A percentile compares a stretch with the other conserved stretches of the same genome.
These are phyloP conservation scores for Columba janthina DNA, from an alignment of 2,113 vertebrate species.

Conservation along the genomic window DNA sequence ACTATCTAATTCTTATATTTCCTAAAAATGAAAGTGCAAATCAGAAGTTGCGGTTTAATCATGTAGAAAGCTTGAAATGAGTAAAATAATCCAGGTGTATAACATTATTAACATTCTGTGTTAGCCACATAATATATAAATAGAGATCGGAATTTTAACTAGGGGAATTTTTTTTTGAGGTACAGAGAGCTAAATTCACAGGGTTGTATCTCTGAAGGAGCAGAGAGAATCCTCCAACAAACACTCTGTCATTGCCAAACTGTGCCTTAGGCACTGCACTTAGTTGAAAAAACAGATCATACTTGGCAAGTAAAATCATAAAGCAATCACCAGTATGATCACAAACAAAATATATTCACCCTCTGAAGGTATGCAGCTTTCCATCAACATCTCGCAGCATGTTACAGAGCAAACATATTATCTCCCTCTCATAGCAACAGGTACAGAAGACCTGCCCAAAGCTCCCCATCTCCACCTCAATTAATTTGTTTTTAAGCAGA, in stretches of 20 bases:
- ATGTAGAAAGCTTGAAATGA: conserved; percentile 32
- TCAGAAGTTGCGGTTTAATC: not conserved
- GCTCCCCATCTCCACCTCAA: not conserved
- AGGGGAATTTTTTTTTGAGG: not conserved
- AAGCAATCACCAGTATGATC: not conserved
- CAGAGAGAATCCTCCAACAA: not conserved
- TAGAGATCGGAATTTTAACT: not conserved
- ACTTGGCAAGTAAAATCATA: not conserved
- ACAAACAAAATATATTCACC: not conserved
- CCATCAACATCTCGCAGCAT: not conserved
- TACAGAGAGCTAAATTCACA: not conserved
- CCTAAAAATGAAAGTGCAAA: conserved; percentile 20
- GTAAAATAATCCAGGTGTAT: not conserved
- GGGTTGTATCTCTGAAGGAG: not conserved
- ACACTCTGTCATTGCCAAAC: not conserved
- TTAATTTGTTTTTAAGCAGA: not conserved
- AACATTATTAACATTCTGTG: not conserved
- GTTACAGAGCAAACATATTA: not conserved
- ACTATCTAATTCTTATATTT: not conserved
- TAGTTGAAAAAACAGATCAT: not conserved
- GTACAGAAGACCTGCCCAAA: not conserved
- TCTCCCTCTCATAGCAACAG: not conserved
- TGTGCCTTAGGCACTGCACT: not conserved
- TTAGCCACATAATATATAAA: not conserved
- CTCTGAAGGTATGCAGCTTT: not conserved